Conservation (phyloP, 1,140 invertebrate genomes). For the Patella vulgata region DNA sequence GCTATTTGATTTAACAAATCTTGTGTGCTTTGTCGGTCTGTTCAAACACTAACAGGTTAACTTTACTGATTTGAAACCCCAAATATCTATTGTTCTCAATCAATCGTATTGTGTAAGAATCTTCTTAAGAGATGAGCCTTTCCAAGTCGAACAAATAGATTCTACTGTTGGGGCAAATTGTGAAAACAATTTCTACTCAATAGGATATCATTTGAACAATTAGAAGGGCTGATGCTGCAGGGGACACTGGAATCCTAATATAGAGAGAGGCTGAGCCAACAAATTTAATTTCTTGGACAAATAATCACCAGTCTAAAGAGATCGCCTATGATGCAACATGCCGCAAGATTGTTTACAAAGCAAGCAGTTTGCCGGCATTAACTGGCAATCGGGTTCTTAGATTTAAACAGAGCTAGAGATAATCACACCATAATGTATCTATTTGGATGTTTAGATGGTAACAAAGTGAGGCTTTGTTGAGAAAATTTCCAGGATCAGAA, state of each 20-base stretch:
- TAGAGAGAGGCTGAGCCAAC: conserved; percentile 4
- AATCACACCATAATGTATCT: too few relatives aligned
- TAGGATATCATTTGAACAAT: conserved; percentile 14
- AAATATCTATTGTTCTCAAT: background rate
- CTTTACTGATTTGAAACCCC: background rate
- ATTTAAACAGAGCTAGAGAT: too few relatives aligned
- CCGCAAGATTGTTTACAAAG: too few relatives aligned
- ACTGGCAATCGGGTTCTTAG: too few relatives aligned
- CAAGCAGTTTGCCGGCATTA: too few relatives aligned
- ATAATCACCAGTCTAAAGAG: conserved; percentile 30
- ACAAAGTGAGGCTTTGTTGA: too few relatives aligned
- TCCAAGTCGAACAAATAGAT: conserved; percentile 16
- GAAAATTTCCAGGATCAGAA: too few relatives aligned
- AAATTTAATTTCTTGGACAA: conserved; percentile 37
- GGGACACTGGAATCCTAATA: conserved; percentile 4
- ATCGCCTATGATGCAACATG: background rate
- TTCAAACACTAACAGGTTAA: conserved; percentile 5
- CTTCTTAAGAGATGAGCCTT: background rate
- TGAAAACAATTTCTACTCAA: conserved; percentile 24
- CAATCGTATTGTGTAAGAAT: background rate
- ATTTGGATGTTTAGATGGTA: too few relatives aligned
- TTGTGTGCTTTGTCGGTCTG: conserved; percentile 1
- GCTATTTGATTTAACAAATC: too few relatives aligned
- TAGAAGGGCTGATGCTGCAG: background rate
- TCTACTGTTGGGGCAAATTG: conserved; percentile 31